Conservation (phyloP, 2,113 vertebrate species). For the Edolisoma coerulescens region DNA sequence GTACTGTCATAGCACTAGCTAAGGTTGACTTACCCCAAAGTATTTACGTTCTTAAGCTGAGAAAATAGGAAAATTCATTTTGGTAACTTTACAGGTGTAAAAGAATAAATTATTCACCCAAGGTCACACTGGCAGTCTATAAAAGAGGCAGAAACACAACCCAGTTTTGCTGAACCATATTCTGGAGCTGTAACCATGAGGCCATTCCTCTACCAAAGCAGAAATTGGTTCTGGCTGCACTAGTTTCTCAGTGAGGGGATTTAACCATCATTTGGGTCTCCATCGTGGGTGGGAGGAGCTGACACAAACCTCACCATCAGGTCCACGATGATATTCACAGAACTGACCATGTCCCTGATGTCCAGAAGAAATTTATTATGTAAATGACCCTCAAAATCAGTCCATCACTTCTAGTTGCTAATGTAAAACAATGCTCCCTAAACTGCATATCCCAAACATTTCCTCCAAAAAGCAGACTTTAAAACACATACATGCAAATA, state of each 20-base stretch:
- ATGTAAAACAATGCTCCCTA: slow-evolving; percentile 4
- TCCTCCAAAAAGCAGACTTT: slow-evolving; percentile 6
- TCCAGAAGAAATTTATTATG: background rate
- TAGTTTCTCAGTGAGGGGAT: background rate
- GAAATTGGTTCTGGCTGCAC: slow-evolving; percentile 11
- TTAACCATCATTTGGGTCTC: background rate
- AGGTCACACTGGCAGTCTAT: background rate
- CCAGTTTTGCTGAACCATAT: background rate
- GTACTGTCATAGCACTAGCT: background rate
- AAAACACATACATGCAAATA: slow-evolving; percentile 10
- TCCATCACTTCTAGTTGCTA: background rate
- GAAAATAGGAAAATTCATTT: background rate
- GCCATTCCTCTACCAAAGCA: background rate
- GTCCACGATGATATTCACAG: background rate
- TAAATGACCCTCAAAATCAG: slow-evolving; percentile 14
- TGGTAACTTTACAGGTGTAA: slow-evolving; percentile 4
- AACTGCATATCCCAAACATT: background rate
- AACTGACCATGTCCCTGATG: background rate
- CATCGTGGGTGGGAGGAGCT: background rate
- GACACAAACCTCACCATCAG: background rate
- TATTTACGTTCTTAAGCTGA: background rate
- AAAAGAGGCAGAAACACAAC: background rate
- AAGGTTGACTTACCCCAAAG: background rate
- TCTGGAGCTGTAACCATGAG: background rate
- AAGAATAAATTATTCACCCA: background rate